Conservation (phyloP, 2,888 invertebrate species). For the Polymixis flavicincta region DNA sequence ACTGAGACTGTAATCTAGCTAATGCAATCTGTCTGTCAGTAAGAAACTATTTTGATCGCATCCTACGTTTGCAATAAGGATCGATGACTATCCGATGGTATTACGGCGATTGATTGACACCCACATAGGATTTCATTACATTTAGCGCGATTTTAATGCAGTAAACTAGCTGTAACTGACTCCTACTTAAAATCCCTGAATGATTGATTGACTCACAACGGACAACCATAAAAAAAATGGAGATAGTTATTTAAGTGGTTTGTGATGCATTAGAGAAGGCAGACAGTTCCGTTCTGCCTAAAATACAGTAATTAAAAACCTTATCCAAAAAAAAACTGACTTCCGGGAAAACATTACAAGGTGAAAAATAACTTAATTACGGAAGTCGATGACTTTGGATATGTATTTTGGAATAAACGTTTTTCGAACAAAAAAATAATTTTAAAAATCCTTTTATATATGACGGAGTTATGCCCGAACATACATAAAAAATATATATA, state of each 20-base stretch:
- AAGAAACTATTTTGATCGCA: constrained; percentile 31
- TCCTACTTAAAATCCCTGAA: not conserved
- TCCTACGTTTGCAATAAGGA: constrained; percentile 30
- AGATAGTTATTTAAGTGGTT: not conserved
- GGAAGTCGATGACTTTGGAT: too few relatives aligned
- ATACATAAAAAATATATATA: too few relatives aligned
- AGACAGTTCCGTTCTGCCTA: not conserved
- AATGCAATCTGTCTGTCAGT: constrained; percentile 28
- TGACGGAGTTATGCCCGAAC: too few relatives aligned
- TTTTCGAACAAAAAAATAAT: too few relatives aligned
- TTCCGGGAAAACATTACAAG: too few relatives aligned
- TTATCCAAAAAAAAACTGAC: too few relatives aligned
- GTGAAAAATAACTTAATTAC: too few relatives aligned
- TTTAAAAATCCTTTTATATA: too few relatives aligned
- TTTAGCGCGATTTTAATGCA: constrained; percentile 1
- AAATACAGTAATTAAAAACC: too few relatives aligned
- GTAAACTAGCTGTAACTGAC: not conserved
- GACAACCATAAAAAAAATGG: not conserved
- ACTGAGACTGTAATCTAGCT: constrained; percentile 11
- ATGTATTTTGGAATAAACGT: too few relatives aligned
- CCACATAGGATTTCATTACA: constrained; percentile 27
- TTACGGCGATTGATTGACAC: constrained; percentile 36
- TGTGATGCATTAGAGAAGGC: not conserved
- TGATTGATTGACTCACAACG: constrained; percentile 1
- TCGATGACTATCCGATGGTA: constrained; percentile 31